Evolutionary conservation across 2,888 invertebrate species (phyloP), one percentile per base, ranked within the genome.

Genomic region (Dorcus hopei): DNA sequence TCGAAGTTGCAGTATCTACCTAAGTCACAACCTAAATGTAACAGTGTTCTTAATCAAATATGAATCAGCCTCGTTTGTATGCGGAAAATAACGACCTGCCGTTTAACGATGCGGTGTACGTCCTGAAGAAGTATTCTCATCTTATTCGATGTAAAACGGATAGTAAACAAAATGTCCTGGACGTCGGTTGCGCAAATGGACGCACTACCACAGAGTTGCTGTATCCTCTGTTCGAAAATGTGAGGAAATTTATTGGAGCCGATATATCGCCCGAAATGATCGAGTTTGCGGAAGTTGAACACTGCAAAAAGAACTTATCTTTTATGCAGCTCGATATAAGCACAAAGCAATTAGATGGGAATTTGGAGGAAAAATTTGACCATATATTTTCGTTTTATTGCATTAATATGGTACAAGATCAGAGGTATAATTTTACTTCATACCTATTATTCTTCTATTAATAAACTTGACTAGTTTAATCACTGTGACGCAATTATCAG

Each of bases 301-400:
- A 81, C 19, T 83, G 85, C 67, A 70, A 74, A 1, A 72, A 81
- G 62, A 53, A 49, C 39, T 41, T 53, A 9, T 74, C 78, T 3
- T 85, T 86, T 64, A 76, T 80, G 38, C 64, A 80, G 33, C 71
- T 87, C 57, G 87, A 91, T 68, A 86, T 91, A 43, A 76, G 78
- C 48, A 76, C 82, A 0, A 74, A 79, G 0, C 72, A 79, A 23
- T 62, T 87, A 50, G 83, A 84, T 0, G 72, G 74, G 0, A 76
- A 83, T 19, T 68, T 83, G 47, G 69, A 76, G 11, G 80, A 77
- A 52, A 71, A 76, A 33, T 91, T 88, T 69, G 83, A 87, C 70
- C 88, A 90, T 70, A 82, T 85, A 0, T 85, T 90, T 53, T 91
- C 91, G 0, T 91, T 91, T 72, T 91, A 90, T 73, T 86, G 90